These are phyloP conservation scores for Donacobius atricapilla DNA, from an alignment of 2,113 vertebrate genomes.

Conservation along the genomic window DNA sequence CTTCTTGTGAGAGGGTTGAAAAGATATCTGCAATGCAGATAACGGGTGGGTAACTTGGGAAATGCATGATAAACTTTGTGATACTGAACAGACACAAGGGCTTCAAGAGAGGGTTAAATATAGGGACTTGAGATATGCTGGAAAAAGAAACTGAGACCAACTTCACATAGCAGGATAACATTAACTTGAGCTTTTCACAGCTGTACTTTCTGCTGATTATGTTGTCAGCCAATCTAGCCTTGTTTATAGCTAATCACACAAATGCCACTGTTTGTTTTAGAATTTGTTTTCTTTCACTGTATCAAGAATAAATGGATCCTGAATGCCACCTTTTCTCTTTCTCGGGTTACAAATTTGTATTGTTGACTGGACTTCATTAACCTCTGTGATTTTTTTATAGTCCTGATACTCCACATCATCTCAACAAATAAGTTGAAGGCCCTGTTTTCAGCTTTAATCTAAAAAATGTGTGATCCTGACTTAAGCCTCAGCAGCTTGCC, in stretches of 20 bases:
- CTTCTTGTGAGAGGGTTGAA: conserved; percentile 27
- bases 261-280: conserved; percentile 59
- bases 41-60: conserved; percentile 67
- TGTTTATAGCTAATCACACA: conserved; percentile 65
- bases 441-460: conserved; percentile 67
- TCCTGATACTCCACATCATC: conserved; percentile 62
- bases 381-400: conserved; percentile 37
- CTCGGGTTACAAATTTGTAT: conserved; percentile 11
- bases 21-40: conserved; percentile 64
- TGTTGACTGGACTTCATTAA: conserved; percentile 46
- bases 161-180: conserved; percentile 73
- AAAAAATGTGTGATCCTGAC: conserved; percentile 69
- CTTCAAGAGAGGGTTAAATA: conserved; percentile 75
- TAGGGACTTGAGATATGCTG: conserved; percentile 72
- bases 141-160: conserved; percentile 73
- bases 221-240: conserved; percentile 69
- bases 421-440: conserved; percentile 54
- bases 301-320: conserved; percentile 62
- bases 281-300: conserved; percentile 57
- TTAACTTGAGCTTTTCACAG: conserved; percentile 83
- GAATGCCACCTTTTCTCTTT: conserved; percentile 57
- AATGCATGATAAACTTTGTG: conserved; percentile 63
- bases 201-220: conserved; percentile 82
- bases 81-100: conserved; percentile 66
- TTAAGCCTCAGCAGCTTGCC: conserved; percentile 87